A percentile compares a stretch with the other conserved stretches of the same genome.
Evolutionary conservation across 1,140 invertebrate species (phyloP).

Genomic region (Halesus radiatus): DNA sequence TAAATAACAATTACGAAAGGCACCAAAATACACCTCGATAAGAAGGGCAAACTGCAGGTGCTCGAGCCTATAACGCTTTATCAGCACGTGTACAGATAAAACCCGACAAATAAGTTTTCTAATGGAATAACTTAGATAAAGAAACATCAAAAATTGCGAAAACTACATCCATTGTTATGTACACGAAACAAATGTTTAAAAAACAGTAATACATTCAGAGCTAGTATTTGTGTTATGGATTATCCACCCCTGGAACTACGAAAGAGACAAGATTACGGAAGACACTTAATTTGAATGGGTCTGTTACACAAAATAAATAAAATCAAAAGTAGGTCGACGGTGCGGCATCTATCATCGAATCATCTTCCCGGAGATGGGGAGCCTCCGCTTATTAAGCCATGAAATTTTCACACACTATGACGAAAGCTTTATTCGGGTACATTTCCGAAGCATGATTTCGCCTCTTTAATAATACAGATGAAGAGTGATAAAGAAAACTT

Average conservation of each 20-base stretch:
- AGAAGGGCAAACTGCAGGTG: neutral
- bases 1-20: constrained; percentile 56
- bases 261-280: constrained; percentile 25
- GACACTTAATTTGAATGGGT: constrained; percentile 24
- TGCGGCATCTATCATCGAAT: neutral
- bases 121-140: neutral
- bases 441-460: no score
- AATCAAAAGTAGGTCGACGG: constrained; percentile 27
- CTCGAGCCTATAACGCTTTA: neutral
- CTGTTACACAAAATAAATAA: constrained; percentile 33
- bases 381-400: neutral
- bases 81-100: neutral
- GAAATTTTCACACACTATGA: no score
- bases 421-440: no score
- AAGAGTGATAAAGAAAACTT: no score
- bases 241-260: neutral
- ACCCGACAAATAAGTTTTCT: neutral
- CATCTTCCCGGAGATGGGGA: neutral
- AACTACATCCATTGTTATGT: no score
- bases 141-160: no score
- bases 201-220: no score
- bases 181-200: no score
- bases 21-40: constrained; percentile 13
- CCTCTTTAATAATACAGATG: no score
- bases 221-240: no score